Evolutionary conservation across 2,797 vertebrate genomes (phyloP), one percentile per base, ranked within the genome.

Genomic region (Catostomus latipinnis): DNA sequence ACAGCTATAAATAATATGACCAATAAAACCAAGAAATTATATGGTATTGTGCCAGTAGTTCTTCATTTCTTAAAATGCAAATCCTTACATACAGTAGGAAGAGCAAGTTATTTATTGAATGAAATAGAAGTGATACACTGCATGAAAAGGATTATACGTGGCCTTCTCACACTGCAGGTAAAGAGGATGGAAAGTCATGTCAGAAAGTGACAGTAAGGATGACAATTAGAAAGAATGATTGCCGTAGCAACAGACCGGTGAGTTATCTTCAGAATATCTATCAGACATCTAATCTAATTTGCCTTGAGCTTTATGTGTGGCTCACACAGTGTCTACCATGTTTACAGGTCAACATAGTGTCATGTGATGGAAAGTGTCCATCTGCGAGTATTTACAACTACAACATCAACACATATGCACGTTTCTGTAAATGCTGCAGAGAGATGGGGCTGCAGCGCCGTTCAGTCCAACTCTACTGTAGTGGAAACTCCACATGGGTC

Each of bases 371-470:
- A 6, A 97, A 98, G 88, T 99, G 97, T 85, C 98, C 98, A 0
- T 99, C 97, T 0, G 98, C 98, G 85, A 99, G 97, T 90, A 99
- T 99, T 90, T 99, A 99, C 91, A 99, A 99, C 93, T 99, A 99
- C 92, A 99, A 98, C 92, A 96, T 98, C 90, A 98, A 99, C 91
- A 95, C 96, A 0, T 99, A 99, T 0, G 96, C 97, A 14, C 95
- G 97, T 71, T 99, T 99, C 91, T 99, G 98, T 88, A 99, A 99
- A 90, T 99, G 98, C 91, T 99, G 98, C 92, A 90, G 96, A 0
- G 97, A 99, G 90, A 94, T 96, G 1, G 96, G 96, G 1, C 93
- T 99, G 50, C 97, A 98, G 89, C 92, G 94, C 0, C 95, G 97
- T 83, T 93, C 93, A 0, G 96, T 99, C 86, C 97, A 96, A 83